Conservation (phyloP, 1,140 invertebrate species). For the Eumaeus atala region DNA sequence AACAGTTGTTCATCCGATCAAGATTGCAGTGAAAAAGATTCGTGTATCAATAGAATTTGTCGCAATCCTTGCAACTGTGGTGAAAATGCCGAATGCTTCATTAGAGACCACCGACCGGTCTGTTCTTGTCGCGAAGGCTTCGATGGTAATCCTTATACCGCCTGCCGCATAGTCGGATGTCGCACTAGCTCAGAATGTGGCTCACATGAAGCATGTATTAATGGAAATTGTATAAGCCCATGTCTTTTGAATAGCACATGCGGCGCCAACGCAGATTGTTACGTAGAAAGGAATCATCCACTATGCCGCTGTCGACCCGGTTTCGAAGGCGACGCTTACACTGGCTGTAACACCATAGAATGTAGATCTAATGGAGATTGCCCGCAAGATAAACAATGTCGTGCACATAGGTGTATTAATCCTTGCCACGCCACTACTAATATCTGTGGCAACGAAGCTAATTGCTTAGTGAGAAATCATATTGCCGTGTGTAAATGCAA, state of each 20-base stretch:
- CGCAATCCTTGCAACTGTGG: constrained; percentile 92
- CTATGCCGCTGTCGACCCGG: constrained; percentile 87
- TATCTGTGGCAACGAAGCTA: constrained; percentile 84
- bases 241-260: constrained; percentile 87
- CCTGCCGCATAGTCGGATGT: constrained; percentile 86
- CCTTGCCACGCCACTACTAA: constrained; percentile 87
- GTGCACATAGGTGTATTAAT: constrained; percentile 89
- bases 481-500: constrained; percentile 89
- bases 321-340: constrained; percentile 86
- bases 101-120: constrained; percentile 88
- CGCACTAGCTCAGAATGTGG: constrained; percentile 86
- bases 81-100: constrained; percentile 86
- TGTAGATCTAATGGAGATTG: constrained; percentile 92
- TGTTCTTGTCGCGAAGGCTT: constrained; percentile 88
- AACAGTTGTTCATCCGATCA: constrained; percentile 84
- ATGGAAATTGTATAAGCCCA: constrained; percentile 88
- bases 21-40: constrained; percentile 85
- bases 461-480: constrained; percentile 88
- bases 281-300: constrained; percentile 81
- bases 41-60: constrained; percentile 90
- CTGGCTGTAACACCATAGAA: constrained; percentile 86
- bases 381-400: constrained; percentile 87
- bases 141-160: constrained; percentile 88
- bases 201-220: constrained; percentile 85
- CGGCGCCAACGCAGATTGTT: constrained; percentile 89